A percentile compares a stretch with the other conserved stretches of the same genome.
phyloP scores from a whole-genome alignment of 1,140 invertebrate genomes.

The Theocolax elegans region DNA sequence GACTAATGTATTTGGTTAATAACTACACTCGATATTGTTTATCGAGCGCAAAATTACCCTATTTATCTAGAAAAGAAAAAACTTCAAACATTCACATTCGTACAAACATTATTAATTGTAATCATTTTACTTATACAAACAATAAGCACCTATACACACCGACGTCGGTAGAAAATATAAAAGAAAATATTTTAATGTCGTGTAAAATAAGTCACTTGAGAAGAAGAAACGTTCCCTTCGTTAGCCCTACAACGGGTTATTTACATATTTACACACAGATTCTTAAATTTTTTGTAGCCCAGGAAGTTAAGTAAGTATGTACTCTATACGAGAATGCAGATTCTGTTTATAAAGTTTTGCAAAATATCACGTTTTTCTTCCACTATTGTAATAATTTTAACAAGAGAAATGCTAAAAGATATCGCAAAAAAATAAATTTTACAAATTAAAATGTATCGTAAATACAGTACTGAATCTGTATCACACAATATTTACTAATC shows the following conservation, averaged over 20 bases:
- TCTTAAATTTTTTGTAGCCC: too few species aligned
- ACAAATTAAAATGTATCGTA: too few species aligned
- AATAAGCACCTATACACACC: constrained; percentile 11
- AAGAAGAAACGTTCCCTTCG: not conserved
- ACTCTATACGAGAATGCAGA: not conserved
- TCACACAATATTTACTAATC: too few species aligned
- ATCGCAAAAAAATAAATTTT: too few species aligned
- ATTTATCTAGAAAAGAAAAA: not conserved
- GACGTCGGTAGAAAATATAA: constrained; percentile 11
- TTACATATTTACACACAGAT: constrained; percentile 42
- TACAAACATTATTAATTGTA: constrained; percentile 14
- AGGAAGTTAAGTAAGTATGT: too few species aligned
- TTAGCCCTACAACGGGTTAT: constrained; percentile 18
- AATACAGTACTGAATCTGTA: too few species aligned
- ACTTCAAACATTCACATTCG: constrained; percentile 9
- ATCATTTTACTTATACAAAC: not conserved
- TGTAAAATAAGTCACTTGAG: not conserved
- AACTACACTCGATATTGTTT: not conserved
- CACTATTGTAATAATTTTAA: too few species aligned
- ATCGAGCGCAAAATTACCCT: not conserved
- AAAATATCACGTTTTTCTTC: too few species aligned
- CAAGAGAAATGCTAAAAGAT: too few species aligned
- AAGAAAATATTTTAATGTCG: not conserved
- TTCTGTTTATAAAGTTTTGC: not conserved
- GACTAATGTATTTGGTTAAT: constrained; percentile 43